phyloP scores from a whole-genome alignment of 2,797 vertebrate species.

The Protonibea diacanthus region DNA sequence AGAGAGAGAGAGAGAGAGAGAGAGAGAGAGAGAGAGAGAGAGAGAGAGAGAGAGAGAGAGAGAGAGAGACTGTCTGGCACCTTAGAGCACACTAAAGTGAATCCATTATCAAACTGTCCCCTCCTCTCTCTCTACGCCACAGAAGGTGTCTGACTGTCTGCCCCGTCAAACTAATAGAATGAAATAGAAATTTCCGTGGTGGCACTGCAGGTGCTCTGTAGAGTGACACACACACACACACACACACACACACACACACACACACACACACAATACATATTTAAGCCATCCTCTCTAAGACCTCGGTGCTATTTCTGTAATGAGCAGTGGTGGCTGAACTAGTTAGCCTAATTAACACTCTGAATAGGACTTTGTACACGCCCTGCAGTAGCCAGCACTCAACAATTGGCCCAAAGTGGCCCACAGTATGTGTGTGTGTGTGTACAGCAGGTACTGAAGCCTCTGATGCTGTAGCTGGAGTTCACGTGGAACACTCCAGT shows the following conservation, averaged over 20 bases:
- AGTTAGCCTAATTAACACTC: slow-evolving; percentile 58
- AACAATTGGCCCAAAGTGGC: slow-evolving; percentile 32
- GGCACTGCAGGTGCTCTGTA: slow-evolving; percentile 25
- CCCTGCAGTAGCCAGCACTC: slow-evolving; percentile 42
- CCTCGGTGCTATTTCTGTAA: slow-evolving; percentile 48
- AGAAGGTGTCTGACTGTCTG: slow-evolving; percentile 70
- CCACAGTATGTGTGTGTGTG: slow-evolving; percentile 32
- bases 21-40: not conserved
- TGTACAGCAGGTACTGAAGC: slow-evolving; percentile 6
- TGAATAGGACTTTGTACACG: slow-evolving; percentile 70
- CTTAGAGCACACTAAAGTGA: slow-evolving; percentile 71
- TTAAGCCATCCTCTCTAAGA: slow-evolving; percentile 29
- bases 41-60: slow-evolving; percentile 32
- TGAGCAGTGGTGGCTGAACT: slow-evolving; percentile 58
- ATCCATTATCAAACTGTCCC: slow-evolving; percentile 73
- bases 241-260: slow-evolving; percentile 22
- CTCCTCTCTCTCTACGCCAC: slow-evolving; percentile 31
- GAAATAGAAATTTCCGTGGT: slow-evolving; percentile 61
- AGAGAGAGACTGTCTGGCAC: slow-evolving; percentile 72
- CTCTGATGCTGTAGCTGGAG: slow-evolving; percentile 35
- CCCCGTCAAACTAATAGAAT: slow-evolving; percentile 57
- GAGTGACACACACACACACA: not conserved
- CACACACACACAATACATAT: slow-evolving; percentile 9
- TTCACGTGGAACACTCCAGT: slow-evolving; percentile 27
- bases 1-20: slow-evolving; percentile 9